phyloP scores from a whole-genome alignment of 1,140 invertebrate genomes.

The Metaphire vulgaris region DNA sequence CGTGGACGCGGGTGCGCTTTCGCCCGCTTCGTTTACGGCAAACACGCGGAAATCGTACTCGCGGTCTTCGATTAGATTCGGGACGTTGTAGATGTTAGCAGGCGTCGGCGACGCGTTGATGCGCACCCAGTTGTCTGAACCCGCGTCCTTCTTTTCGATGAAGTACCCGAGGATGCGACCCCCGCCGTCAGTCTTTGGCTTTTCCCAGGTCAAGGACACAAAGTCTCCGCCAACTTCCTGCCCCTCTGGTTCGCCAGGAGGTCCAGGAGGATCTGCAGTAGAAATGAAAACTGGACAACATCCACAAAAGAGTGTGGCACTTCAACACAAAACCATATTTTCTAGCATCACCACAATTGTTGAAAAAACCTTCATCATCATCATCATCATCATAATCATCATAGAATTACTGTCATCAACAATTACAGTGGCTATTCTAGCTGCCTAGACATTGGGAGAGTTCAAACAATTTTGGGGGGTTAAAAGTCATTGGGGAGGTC shows the following conservation, averaged over 20 bases:
- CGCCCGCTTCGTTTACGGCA: slow-evolving; percentile 90
- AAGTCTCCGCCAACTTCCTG: slow-evolving; percentile 95
- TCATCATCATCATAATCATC: too few species aligned
- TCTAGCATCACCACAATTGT: too few species aligned
- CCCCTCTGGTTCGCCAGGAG: slow-evolving; percentile 82
- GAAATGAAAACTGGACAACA: too few species aligned
- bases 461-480: too few species aligned
- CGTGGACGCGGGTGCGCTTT: slow-evolving; percentile 69
- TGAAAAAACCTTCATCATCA: too few species aligned
- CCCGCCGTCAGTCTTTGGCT: slow-evolving; percentile 87
- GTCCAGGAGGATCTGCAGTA: slow-evolving; percentile 69
- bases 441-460: too few species aligned
- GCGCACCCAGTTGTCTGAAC: slow-evolving; percentile 80
- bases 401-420: too few species aligned
- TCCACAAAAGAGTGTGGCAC: too few species aligned
- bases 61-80: slow-evolving; percentile 92
- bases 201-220: slow-evolving; percentile 92
- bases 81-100: slow-evolving; percentile 83
- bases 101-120: slow-evolving; percentile 78
- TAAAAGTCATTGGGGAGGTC: too few species aligned
- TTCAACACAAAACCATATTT: too few species aligned
- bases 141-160: slow-evolving; percentile 86
- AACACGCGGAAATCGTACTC: slow-evolving; percentile 95
- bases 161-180: slow-evolving; percentile 92
- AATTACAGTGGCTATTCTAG: too few species aligned